Percentiles rank a stretch among this genome's conserved stretches.
These are phyloP conservation scores for Pharmacophagus antenor DNA, from an alignment of 2,888 invertebrate species.

Conservation along the genomic window DNA sequence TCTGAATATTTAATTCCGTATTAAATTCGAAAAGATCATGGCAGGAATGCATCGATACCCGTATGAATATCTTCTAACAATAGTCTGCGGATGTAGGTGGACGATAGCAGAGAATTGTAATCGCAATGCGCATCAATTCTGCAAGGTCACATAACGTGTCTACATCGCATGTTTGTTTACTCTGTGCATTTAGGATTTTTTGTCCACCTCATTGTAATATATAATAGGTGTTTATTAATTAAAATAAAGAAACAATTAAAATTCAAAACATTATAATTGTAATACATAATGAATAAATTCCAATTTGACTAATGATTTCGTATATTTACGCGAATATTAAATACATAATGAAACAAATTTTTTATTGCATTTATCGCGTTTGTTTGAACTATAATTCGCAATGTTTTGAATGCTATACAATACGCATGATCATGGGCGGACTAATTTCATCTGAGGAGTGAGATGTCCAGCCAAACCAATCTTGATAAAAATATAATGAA, in stretches of 20 bases:
- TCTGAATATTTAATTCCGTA: neutral
- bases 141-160: neutral
- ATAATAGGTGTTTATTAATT: neutral
- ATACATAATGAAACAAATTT: too few relatives aligned
- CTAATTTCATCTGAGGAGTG: too few relatives aligned
- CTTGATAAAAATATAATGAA: too few relatives aligned
- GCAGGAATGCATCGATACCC: slow-evolving; percentile 11
- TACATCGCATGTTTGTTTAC: neutral
- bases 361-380: too few relatives aligned
- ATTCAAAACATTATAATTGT: too few relatives aligned
- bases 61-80: slow-evolving; percentile 18
- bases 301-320: too few relatives aligned
- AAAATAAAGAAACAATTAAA: neutral
- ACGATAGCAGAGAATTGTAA: slow-evolving; percentile 9
- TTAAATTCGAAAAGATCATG: slow-evolving; percentile 20
- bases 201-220: neutral
- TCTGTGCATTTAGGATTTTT: neutral
- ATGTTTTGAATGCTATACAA: too few relatives aligned
- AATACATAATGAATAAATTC: too few relatives aligned
- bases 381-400: too few relatives aligned
- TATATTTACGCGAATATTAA: too few relatives aligned
- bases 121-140: neutral
- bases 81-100: slow-evolving; percentile 9
- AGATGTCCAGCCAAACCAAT: too few relatives aligned
- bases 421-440: too few relatives aligned